phyloP scores from a whole-genome alignment of 2,113 vertebrate genomes.

The Sinocyclocheilus rhinocerous region DNA sequence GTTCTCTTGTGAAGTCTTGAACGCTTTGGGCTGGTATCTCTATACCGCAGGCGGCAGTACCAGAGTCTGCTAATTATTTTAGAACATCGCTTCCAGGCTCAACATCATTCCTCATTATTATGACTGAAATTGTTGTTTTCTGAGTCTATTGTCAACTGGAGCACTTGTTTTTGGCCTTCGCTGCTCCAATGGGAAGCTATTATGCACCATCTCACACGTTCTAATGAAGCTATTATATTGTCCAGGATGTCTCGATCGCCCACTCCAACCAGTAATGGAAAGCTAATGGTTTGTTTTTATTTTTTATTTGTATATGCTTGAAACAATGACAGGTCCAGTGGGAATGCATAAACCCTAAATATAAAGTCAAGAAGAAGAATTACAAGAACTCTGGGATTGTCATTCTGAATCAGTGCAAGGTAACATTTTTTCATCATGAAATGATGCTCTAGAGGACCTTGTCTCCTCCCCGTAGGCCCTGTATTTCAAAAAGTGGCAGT shows the following conservation, averaged over 20 bases:
- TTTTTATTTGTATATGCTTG: constrained; percentile 8
- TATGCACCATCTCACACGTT: constrained; percentile 4
- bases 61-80: constrained; percentile 47
- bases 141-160: constrained; percentile 24
- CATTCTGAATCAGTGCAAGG: constrained; percentile 96
- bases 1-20: constrained; percentile 27
- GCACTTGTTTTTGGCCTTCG: constrained; percentile 1
- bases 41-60: constrained; percentile 38
- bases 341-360: constrained; percentile 97
- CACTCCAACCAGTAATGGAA: background rate
- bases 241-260: background rate
- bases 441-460: background rate
- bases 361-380: constrained; percentile 96
- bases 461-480: background rate
- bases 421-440: constrained; percentile 61
- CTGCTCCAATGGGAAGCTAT: constrained; percentile 15
- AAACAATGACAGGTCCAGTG: constrained; percentile 86
- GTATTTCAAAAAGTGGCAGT: constrained; percentile 23
- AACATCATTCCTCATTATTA: constrained; percentile 42
- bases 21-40: constrained; percentile 45
- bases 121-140: constrained; percentile 30
- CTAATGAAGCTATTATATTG: constrained; percentile 37
- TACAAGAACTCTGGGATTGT: constrained; percentile 98
- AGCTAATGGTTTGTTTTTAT: background rate
- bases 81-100: constrained; percentile 24